These are phyloP conservation scores for Oreohelix idahoensis DNA, from an alignment of 1,140 invertebrate species.

Conservation along the genomic window DNA sequence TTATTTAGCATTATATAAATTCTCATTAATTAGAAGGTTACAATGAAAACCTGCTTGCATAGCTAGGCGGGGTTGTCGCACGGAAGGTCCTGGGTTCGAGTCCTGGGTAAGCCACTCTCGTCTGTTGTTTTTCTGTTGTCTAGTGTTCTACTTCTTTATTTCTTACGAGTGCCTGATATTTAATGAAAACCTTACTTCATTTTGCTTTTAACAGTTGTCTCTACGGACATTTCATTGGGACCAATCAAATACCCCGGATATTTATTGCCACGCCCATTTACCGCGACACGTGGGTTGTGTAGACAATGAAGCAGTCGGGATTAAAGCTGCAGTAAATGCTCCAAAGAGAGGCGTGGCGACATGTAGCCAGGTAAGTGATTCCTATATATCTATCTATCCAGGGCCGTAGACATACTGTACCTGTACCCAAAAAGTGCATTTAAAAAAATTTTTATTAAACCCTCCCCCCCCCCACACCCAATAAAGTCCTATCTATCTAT, in stretches of 20 bases:
- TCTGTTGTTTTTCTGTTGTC: no score
- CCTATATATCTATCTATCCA: constrained; percentile 9
- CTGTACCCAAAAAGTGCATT: no score
- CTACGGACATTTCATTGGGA: constrained; percentile 67
- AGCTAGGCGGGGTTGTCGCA: no score
- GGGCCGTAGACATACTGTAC: neutral
- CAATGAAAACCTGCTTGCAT: no score
- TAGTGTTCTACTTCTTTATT: no score
- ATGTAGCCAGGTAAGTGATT: constrained; percentile 38
- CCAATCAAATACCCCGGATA: constrained; percentile 56
- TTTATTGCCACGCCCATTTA: constrained; percentile 68
- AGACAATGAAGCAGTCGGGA: constrained; percentile 65
- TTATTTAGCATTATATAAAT: no score
- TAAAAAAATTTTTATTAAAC: neutral
- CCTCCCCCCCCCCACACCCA: neutral
- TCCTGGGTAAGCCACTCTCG: no score
- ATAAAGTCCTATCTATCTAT: constrained; percentile 7
- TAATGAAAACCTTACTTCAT: no score
- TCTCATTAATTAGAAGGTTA: no score
- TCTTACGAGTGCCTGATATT: no score
- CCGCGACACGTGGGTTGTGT: constrained; percentile 63
- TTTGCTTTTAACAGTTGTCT: constrained; percentile 52
- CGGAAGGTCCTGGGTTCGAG: no score
- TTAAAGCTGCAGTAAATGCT: constrained; percentile 65
- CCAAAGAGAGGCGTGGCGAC: constrained; percentile 55